Evolutionary conservation across 1,140 invertebrate species (phyloP), one percentile per base, ranked within the genome.

Genomic region (Ptiloglossa arizonensis): DNA sequence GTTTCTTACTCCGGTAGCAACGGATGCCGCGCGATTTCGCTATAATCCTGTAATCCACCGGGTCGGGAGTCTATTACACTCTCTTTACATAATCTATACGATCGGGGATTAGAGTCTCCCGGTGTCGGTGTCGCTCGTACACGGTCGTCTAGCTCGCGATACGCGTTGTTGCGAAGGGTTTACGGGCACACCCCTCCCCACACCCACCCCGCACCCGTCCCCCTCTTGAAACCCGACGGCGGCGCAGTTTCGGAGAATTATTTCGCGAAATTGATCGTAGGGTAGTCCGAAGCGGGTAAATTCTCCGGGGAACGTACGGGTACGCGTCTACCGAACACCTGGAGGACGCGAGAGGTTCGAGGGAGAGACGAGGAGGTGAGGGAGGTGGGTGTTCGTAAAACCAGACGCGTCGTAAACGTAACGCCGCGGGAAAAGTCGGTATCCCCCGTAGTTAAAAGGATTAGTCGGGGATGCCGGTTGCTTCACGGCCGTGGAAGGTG

Each of bases 401-500:
- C 66, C 56, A 41, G 80, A n/a, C 38, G 46, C 41, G 48, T 83
- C 82, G 81, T 83, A 83, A 83, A 83, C 41, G 75, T 76, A 60
- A 75, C 48, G 27, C 57, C 19, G 50, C 32, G 13, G 64, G 35
- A 41, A 48, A 82, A 73, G 50, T 73, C 69, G 59, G 38, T 52
- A 54, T 41, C 46, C 44, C 35, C 27, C 35, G 62, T 84, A 83
- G 81, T 80, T 80, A 80, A 84, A 71, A 76, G 71, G 82, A 84
- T 84, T 84, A 84, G 81, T 71, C 50, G 67, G 59, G n/a, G 62
- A 38, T 60, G 54, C 70, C 68, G 54, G 41, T 62, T 63, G 52
- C 59, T 38, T 9, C 6, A n/a, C 22, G 35, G 22, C 35, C 59
- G 35, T 22, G n/a, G n/a, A 5, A 22, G 9, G n/a, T 44, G 59